Percentiles rank a stretch among this genome's conserved stretches.
Evolutionary conservation across 2,888 invertebrate species (phyloP).

Genomic region (Platynereis dumerilii): DNA sequence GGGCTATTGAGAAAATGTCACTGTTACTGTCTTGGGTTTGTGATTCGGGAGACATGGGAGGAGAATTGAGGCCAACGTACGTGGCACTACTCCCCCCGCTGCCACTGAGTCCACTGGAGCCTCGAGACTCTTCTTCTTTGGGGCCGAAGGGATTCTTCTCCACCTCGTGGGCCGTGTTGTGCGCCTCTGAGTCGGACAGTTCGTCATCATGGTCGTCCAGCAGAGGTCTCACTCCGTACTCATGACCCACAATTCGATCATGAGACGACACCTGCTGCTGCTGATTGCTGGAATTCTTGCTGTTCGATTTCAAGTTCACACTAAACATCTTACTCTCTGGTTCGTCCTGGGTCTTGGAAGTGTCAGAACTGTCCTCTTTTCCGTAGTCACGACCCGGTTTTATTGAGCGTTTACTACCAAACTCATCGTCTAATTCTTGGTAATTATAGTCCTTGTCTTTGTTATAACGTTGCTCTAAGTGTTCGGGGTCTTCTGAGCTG

Average conservation of each 20-base stretch:
- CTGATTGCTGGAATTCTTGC: constrained; percentile 13
- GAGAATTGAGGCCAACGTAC: constrained; percentile 14
- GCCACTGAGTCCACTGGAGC: constrained; percentile 31
- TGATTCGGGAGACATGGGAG: constrained; percentile 20
- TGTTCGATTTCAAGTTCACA: constrained; percentile 7
- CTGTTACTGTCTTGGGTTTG: constrained; percentile 13
- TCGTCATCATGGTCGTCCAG: constrained; percentile 74
- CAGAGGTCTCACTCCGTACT: constrained; percentile 78
- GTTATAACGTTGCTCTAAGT: constrained; percentile 60
- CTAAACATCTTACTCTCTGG: constrained; percentile 1
- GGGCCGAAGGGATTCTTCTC: background rate
- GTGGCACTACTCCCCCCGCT: constrained; percentile 23
- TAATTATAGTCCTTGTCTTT: constrained; percentile 48
- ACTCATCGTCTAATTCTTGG: constrained; percentile 59
- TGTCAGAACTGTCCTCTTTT: constrained; percentile 24
- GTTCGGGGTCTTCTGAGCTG: constrained; percentile 55
- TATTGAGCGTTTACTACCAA: constrained; percentile 43
- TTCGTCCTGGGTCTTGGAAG: constrained; percentile 18
- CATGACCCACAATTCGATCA: constrained; percentile 73
- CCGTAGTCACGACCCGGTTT: constrained; percentile 16
- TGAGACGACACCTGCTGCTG: background rate
- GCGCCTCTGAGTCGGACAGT: constrained; percentile 62
- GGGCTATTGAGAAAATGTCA: constrained; percentile 19
- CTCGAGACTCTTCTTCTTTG: constrained; percentile 3
- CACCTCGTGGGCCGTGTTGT: background rate